These are phyloP conservation scores for Cygnus olor DNA, from an alignment of 2,797 vertebrate species.

Conservation along the genomic window DNA sequence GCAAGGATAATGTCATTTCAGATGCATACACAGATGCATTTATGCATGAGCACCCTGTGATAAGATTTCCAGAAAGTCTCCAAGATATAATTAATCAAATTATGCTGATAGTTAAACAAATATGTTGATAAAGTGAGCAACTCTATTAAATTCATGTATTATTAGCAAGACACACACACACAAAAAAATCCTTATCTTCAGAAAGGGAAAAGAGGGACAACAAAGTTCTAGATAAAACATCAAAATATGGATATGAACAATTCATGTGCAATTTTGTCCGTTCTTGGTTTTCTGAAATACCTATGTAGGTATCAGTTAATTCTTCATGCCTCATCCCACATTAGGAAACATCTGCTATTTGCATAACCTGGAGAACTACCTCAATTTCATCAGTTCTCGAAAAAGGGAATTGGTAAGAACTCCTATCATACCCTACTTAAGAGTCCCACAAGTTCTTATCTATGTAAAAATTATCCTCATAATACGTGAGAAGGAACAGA, in stretches of 20 bases:
- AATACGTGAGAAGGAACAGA: background rate
- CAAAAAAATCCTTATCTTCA: background rate
- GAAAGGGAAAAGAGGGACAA: slow-evolving; percentile 2
- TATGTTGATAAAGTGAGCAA: slow-evolving; percentile 27
- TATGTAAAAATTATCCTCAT: background rate
- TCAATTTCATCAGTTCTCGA: background rate
- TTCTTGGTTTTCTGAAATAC: background rate
- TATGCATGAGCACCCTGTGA: background rate
- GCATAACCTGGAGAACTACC: background rate
- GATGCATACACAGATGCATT: background rate
- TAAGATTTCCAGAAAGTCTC: background rate
- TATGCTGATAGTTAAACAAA: slow-evolving; percentile 21
- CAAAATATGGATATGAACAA: background rate
- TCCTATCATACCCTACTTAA: background rate
- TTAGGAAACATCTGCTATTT: background rate
- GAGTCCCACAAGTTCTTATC: background rate
- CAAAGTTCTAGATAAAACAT: background rate
- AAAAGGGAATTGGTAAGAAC: background rate
- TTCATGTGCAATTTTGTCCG: background rate
- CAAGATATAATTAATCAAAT: slow-evolving; percentile 50
- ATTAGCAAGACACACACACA: background rate
- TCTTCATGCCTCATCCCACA: background rate
- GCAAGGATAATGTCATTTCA: background rate
- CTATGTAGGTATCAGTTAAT: background rate
- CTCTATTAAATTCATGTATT: slow-evolving; percentile 7